Evolutionary conservation across 2,113 vertebrate species (phyloP), one percentile per base, ranked within the genome.

Genomic region (Nycticebus coucang): DNA sequence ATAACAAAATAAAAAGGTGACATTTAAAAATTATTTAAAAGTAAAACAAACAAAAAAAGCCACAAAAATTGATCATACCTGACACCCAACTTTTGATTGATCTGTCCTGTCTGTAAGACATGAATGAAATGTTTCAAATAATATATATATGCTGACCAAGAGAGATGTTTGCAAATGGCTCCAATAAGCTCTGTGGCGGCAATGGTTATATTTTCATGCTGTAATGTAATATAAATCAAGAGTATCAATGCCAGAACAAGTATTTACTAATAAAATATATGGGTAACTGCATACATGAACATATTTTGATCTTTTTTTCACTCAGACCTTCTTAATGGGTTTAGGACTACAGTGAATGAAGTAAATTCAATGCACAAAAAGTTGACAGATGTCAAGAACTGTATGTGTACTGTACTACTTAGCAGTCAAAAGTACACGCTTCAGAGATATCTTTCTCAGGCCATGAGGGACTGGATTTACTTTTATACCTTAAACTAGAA

Each of bases 81-180:
- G 97, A 99, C 99, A 74, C 99, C 99, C 95, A 99, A 97, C 96
- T 99, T 99, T 45, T 99, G 99, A 82, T 98, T 98, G 3, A 98
- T 97, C 97, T 99, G 99, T 66, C 98, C 98, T 0, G 98, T 99
- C 92, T 99, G 99, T 93, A 99, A 98, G 59, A 99, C 97, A 60
- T 99, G 99, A 97, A 99, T 98, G 82, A 99, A 99, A 92, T 99
- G 99, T 95, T 99, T 99, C 89, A 99, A 98, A 97, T 99, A 98
- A 98, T 99, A 99, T 30, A 99, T 97, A 89, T 99, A 99, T 0
- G 99, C 99, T 93, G 99, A 99, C 99, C 99, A 99, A 0, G 99
- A 99, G 7, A 99, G 98, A 79, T 98, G 98, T 71, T 90, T 98
- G 95, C 99, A 99, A 41, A 99, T 98, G 0, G 99, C 99, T 37